These are phyloP conservation scores for Pristionchus fissidentatus DNA, from an alignment of 2,888 invertebrate genomes.

Conservation along the genomic window DNA sequence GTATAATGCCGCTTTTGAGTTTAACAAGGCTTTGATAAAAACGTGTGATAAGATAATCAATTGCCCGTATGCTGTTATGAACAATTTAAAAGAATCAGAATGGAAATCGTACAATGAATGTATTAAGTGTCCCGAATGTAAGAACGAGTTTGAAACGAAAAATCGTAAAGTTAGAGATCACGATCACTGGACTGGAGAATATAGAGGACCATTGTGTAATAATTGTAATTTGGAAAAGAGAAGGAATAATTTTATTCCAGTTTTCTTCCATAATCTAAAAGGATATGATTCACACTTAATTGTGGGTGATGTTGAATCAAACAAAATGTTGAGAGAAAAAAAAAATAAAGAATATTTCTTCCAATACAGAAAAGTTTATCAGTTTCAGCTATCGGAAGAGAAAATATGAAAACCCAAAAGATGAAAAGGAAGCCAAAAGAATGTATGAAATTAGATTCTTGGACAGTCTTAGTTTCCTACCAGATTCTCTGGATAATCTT, in stretches of 20 bases:
- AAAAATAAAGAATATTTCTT: conserved; percentile 51
- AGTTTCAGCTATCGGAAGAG: conserved; percentile 59
- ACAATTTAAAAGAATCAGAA: conserved; percentile 51
- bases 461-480: conserved; percentile 51
- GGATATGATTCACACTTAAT: conserved; percentile 58
- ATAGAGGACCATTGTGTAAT: conserved; percentile 55
- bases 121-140: conserved; percentile 50
- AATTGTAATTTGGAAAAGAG: conserved; percentile 54
- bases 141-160: conserved; percentile 31
- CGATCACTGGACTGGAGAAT: conserved; percentile 58
- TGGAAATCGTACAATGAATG: conserved; percentile 32
- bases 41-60: conserved; percentile 52
- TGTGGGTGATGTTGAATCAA: conserved; percentile 49
- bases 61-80: conserved; percentile 44
- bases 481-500: conserved; percentile 46
- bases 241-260: conserved; percentile 54
- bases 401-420: too few relatives aligned
- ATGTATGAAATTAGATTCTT: conserved; percentile 59
- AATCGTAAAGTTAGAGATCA: conserved; percentile 53
- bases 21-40: conserved; percentile 55
- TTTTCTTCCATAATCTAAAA: conserved; percentile 55
- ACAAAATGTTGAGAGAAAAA: conserved; percentile 47
- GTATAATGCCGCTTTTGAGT: conserved; percentile 51
- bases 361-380: conserved; percentile 55
- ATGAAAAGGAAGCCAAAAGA: too few relatives aligned